Base-by-base conservation (phyloP, 2,113 vertebrate species). In the Bothrops jararaca region DNA sequence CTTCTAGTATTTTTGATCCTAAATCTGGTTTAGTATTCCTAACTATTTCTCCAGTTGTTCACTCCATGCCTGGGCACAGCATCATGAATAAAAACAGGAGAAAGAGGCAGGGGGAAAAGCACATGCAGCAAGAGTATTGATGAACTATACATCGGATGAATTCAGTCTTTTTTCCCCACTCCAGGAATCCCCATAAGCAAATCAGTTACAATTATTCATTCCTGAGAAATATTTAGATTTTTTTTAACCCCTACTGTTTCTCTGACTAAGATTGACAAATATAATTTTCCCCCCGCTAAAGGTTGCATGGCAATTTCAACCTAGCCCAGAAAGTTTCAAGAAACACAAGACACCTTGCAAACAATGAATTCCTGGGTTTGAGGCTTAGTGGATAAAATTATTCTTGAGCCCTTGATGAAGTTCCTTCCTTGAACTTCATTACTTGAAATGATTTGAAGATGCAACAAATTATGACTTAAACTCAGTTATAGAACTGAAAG, bases 141-240 rank as follows among this genome's bases (percentile, higher is more conserved):
- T 93, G 91, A 93, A 34, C 90, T 94, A 94, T 85, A 93, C 13
- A 1, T 50, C 9, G 5, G 80, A 86, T 74, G 3, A 48, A 69
- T 52, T 42, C 0, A 8, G 86, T 56, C 48, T 95, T 93, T 92
- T 93, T 86, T 90, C 22, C 22, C 56, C 85, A 60, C 69, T 91
- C 90, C 60, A 91, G 89, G 54, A 94, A 95, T 74, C n/a, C 42
- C 86, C 0, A 0, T 12, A 39, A 93, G 88, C 56, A 91, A 92
- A 86, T 54, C 90, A 69, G 18, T 93, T 85, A 80, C 45, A 93
- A 93, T 50, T 80, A 86, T 94, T 94, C 52, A 26, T 50, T 89
- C 89, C 50, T 85, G 90, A 90, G 87, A 93, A 93, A 53, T 74
- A 92, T 54, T 54, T 48, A 93, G 45, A 12, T 15, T 93, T 91